phyloP scores from a whole-genome alignment of 1,140 invertebrate genomes.

The Archegozetes longisetosus region DNA sequence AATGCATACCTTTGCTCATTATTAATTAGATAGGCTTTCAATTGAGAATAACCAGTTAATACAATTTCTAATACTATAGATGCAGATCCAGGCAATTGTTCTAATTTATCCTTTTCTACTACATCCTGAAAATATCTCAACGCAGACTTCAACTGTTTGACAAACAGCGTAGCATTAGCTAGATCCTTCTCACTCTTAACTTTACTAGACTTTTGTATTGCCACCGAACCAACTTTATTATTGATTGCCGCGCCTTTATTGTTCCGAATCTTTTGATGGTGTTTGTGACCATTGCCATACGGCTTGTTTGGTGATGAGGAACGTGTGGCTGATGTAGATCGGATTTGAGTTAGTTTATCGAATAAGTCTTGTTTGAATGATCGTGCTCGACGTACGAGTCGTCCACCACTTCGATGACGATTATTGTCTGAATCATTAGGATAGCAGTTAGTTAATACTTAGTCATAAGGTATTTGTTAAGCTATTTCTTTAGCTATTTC shows the following conservation, averaged over 20 bases:
- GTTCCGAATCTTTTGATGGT: not conserved
- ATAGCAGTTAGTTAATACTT: too few relatives aligned
- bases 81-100: constrained; percentile 78
- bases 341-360: constrained; percentile 69
- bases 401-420: constrained; percentile 17
- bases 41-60: constrained; percentile 60
- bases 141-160: constrained; percentile 35
- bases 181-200: not conserved
- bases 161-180: not conserved
- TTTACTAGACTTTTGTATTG: not conserved
- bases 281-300: not conserved
- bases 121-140: constrained; percentile 75
- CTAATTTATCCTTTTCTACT: constrained; percentile 62
- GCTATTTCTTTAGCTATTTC: too few relatives aligned
- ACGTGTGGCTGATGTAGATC: constrained; percentile 37
- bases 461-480: too few relatives aligned
- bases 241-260: not conserved
- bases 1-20: constrained; percentile 54
- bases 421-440: not conserved
- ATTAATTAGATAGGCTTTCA: constrained; percentile 42
- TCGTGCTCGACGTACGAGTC: constrained; percentile 54
- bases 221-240: too few relatives aligned
- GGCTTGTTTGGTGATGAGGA: constrained; percentile 21
- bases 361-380: constrained; percentile 81
- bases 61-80: constrained; percentile 80